Conservation (phyloP, 2,888 invertebrate species). For the Andrena camellia region DNA sequence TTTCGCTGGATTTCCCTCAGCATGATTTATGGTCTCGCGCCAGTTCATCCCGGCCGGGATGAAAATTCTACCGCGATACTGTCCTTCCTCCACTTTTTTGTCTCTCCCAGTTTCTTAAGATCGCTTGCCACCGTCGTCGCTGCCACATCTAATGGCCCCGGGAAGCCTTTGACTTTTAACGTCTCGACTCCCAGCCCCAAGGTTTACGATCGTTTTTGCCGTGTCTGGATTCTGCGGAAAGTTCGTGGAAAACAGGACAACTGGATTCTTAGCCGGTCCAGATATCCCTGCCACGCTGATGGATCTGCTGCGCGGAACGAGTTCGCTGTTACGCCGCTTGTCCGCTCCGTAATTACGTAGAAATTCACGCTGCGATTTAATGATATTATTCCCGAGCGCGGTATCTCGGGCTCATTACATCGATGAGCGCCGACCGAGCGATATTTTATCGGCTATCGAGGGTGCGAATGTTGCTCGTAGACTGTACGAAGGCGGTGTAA, state of each 20-base stretch:
- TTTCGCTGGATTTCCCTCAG: conserved; percentile 79
- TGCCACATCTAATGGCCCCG: not conserved
- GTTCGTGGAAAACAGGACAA: not conserved
- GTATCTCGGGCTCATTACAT: conserved; percentile 41
- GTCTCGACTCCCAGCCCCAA: conserved; percentile 5
- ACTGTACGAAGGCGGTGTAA: not conserved
- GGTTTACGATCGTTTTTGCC: not conserved
- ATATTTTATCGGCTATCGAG: conserved; percentile 35
- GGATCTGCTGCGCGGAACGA: conserved; percentile 3
- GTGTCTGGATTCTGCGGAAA: not conserved
- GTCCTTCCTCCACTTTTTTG: conserved; percentile 48
- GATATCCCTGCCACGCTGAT: not conserved
- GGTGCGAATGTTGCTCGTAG: not conserved
- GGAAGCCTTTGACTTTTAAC: conserved; percentile 49
- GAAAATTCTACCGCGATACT: conserved; percentile 54
- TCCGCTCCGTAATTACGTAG: conserved; percentile 40
- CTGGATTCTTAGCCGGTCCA: not conserved
- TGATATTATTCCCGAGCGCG: conserved; percentile 33
- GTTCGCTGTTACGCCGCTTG: conserved; percentile 12
- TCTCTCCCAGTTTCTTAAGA: conserved; percentile 28
- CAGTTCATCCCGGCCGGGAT: conserved; percentile 38
- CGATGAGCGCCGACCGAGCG: conserved; percentile 19
- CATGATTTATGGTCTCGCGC: conserved; percentile 80
- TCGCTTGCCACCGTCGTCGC: conserved; percentile 22
- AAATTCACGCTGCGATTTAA: conserved; percentile 55